Conservation (phyloP, 2,888 invertebrate genomes). For the Aporophyla nigra region DNA sequence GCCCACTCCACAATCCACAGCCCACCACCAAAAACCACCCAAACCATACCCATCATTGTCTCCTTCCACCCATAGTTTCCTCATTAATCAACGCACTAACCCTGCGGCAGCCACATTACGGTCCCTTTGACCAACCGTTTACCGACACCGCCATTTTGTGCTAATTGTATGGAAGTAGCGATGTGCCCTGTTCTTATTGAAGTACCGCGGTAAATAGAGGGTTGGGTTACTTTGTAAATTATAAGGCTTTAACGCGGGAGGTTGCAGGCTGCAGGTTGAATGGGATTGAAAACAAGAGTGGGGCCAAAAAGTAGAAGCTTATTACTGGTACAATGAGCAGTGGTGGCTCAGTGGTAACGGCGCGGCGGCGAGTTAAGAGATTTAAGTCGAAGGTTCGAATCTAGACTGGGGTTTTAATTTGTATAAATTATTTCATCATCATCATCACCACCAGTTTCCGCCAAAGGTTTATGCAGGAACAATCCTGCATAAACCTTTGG, state of each 20-base stretch:
- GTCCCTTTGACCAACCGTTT: slow-evolving; percentile 66
- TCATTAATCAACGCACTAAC: slow-evolving; percentile 64
- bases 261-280: slow-evolving; percentile 8
- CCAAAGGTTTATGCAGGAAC: no score
- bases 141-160: slow-evolving; percentile 61
- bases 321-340: slow-evolving; percentile 2
- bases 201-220: slow-evolving; percentile 65
- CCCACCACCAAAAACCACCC: slow-evolving; percentile 20
- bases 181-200: slow-evolving; percentile 61
- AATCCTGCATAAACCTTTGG: no score
- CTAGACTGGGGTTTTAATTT: no score
- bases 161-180: slow-evolving; percentile 63
- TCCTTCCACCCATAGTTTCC: slow-evolving; percentile 58
- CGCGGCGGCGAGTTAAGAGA: no score
- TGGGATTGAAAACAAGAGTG: slow-evolving; percentile 19
- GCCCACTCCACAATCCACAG: background rate
- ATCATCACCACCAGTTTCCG: no score
- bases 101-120: slow-evolving; percentile 54
- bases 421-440: no score
- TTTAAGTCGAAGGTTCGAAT: no score
- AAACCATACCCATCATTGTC: slow-evolving; percentile 53
- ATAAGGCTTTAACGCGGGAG: slow-evolving; percentile 42
- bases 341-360: no score
- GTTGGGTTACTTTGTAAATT: slow-evolving; percentile 49
- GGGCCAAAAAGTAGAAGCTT: background rate